phyloP scores from a whole-genome alignment of 2,113 vertebrate genomes.

The Microcebus jonahi region DNA sequence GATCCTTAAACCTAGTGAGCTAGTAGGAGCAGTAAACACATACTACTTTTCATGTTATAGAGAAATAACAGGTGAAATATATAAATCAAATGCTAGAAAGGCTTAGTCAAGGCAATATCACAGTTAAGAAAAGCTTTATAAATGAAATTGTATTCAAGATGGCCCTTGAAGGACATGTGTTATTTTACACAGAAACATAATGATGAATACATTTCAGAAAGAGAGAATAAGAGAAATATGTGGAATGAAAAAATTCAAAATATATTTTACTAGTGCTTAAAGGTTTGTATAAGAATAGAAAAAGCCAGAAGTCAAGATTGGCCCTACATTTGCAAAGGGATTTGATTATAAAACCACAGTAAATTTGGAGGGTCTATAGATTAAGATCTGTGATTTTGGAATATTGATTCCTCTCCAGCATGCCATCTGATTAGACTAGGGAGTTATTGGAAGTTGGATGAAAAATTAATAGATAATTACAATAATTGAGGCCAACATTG shows the following conservation, averaged over 20 bases:
- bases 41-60: neutral
- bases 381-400: neutral
- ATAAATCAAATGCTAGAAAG: neutral
- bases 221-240: neutral
- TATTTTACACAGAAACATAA: neutral
- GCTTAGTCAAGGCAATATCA: neutral
- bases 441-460: neutral
- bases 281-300: neutral
- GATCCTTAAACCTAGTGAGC: neutral
- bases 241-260: neutral
- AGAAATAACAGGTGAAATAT: neutral
- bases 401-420: neutral
- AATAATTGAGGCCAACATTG: neutral
- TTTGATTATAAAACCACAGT: neutral
- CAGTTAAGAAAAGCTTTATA: neutral
- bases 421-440: neutral
- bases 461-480: neutral
- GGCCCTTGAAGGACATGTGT: neutral
- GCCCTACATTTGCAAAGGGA: neutral
- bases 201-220: neutral
- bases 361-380: neutral
- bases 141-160: neutral
- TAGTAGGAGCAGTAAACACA: neutral
- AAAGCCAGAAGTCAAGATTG: neutral
- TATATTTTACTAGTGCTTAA: neutral